Evolutionary conservation across 2,888 invertebrate genomes (phyloP).

Genomic region (Charanyca ferruginea): DNA sequence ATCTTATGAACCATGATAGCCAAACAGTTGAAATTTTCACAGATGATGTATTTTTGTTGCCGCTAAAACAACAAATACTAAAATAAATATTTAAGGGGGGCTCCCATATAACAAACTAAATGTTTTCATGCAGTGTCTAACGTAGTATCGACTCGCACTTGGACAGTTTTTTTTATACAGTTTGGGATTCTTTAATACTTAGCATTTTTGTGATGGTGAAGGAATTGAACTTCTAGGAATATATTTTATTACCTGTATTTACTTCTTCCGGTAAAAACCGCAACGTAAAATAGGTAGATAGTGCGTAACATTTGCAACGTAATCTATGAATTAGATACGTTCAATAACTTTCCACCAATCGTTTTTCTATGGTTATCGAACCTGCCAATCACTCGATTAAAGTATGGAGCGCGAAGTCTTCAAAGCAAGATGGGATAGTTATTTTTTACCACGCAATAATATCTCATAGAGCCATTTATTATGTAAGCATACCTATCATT

Average conservation of each 20-base stretch:
- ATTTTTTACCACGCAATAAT: slow-evolving; percentile 31
- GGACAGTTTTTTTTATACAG: too few relatives aligned
- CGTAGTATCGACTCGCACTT: too few relatives aligned
- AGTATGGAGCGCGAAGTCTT: slow-evolving; percentile 38
- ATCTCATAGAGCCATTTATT: slow-evolving; percentile 34
- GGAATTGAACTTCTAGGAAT: too few relatives aligned
- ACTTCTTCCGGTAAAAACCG: slow-evolving; percentile 22
- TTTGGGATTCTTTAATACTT: background rate
- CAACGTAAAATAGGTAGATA: slow-evolving; percentile 2
- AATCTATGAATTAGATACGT: slow-evolving; percentile 34
- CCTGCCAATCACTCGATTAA: slow-evolving; percentile 47
- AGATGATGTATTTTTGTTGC: too few relatives aligned
- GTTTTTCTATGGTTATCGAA: slow-evolving; percentile 42
- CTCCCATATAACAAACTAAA: too few relatives aligned
- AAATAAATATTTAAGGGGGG: too few relatives aligned
- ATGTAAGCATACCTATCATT: slow-evolving; percentile 31
- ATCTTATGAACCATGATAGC: too few relatives aligned
- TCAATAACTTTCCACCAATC: slow-evolving; percentile 39
- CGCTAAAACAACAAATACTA: too few relatives aligned
- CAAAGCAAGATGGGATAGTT: slow-evolving; percentile 28
- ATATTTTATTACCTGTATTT: background rate
- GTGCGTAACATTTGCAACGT: slow-evolving; percentile 29
- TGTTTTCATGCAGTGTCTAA: too few relatives aligned
- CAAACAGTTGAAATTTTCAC: too few relatives aligned
- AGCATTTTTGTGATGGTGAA: background rate